Conservation (phyloP, 2,113 vertebrate species). For the Apeltes quadracus region DNA sequence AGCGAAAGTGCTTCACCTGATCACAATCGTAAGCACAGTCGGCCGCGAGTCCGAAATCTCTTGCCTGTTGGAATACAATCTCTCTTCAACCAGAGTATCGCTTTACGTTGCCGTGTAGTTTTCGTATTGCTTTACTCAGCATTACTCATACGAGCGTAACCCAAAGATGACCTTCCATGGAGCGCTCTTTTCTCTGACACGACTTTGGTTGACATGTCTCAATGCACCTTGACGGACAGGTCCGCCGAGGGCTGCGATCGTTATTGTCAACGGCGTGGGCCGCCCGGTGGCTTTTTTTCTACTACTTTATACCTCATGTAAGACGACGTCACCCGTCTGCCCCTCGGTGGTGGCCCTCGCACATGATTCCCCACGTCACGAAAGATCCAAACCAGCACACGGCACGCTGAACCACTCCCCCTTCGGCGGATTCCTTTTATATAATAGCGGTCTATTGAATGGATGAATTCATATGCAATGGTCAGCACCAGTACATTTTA, state of each 20-base stretch:
- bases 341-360: slow-evolving; percentile 12
- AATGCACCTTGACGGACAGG: slow-evolving; percentile 64
- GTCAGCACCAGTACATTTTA: slow-evolving; percentile 1
- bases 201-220: slow-evolving; percentile 44
- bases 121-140: slow-evolving; percentile 40
- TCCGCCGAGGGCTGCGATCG: slow-evolving; percentile 36
- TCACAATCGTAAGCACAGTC: slow-evolving; percentile 50
- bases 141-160: slow-evolving; percentile 34
- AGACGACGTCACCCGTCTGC: slow-evolving; percentile 52
- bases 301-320: slow-evolving; percentile 50
- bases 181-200: slow-evolving; percentile 40
- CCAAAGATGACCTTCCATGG: slow-evolving; percentile 57
- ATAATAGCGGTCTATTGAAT: slow-evolving; percentile 11
- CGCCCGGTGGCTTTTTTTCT: slow-evolving; percentile 51
- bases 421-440: slow-evolving; percentile 20
- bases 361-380: slow-evolving; percentile 40
- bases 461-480: slow-evolving; percentile 12
- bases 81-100: slow-evolving; percentile 46
- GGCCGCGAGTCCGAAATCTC: slow-evolving; percentile 40
- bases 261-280: slow-evolving; percentile 14
- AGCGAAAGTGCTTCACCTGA: slow-evolving; percentile 44
- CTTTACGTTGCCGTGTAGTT: slow-evolving; percentile 29
- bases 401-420: slow-evolving; percentile 18
- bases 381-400: slow-evolving; percentile 20
- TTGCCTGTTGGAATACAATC: slow-evolving; percentile 40